Conservation (phyloP, 2,888 invertebrate genomes). For the Galerucella calmariensis region DNA sequence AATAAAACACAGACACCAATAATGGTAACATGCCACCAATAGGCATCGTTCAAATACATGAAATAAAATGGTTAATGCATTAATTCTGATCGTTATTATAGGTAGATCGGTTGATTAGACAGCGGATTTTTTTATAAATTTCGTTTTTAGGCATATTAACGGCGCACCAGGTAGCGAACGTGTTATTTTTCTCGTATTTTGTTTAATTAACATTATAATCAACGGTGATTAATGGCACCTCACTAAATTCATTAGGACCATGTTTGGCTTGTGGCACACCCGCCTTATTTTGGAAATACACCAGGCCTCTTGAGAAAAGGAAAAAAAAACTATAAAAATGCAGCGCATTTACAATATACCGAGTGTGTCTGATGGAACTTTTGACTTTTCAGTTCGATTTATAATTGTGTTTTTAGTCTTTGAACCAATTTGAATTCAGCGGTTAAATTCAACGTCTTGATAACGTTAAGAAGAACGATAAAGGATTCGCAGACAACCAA, state of each 20-base stretch:
- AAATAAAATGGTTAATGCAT: not conserved
- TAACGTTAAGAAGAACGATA: too few species aligned
- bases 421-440: too few species aligned
- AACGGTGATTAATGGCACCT: slow-evolving; percentile 56
- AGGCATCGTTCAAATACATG: too few species aligned
- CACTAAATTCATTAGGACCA: slow-evolving; percentile 48
- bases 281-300: not conserved
- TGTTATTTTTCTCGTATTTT: slow-evolving; percentile 41
- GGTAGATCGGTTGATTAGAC: not conserved
- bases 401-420: too few species aligned
- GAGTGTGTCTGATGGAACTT: too few species aligned
- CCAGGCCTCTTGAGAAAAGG: not conserved
- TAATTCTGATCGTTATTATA: not conserved
- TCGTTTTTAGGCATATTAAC: not conserved
- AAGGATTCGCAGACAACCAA: too few species aligned
- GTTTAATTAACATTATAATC: slow-evolving; percentile 58
- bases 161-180: not conserved
- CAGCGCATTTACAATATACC: not conserved
- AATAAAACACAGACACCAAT: too few species aligned
- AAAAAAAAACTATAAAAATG: not conserved
- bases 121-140: not conserved
- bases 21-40: too few species aligned
- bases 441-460: too few species aligned
- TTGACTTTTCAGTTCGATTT: too few species aligned
- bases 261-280: slow-evolving; percentile 3